Conservation (phyloP, 2,113 vertebrate species). For the Clinocottus analis region DNA sequence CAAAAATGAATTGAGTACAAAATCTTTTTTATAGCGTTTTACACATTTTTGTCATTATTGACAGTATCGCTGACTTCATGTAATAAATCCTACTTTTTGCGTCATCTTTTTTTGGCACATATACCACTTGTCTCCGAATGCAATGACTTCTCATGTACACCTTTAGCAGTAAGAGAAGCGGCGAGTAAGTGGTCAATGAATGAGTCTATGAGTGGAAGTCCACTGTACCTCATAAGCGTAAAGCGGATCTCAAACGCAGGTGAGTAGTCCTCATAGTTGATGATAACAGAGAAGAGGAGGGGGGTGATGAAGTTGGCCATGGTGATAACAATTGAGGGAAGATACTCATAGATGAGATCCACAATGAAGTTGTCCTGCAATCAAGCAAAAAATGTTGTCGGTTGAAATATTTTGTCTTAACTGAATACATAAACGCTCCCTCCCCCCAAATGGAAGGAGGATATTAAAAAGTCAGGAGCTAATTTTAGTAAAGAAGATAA, state of each 20-base stretch:
- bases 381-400: not conserved
- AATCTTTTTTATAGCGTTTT: not conserved
- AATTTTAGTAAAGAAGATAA: not conserved
- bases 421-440: not conserved
- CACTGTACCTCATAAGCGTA: slow-evolving; percentile 89
- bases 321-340: slow-evolving; percentile 96
- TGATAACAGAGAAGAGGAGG: slow-evolving; percentile 88
- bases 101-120: not conserved
- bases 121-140: not conserved
- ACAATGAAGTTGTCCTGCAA: slow-evolving; percentile 73
- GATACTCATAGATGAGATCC: slow-evolving; percentile 89
- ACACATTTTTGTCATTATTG: not conserved
- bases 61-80: not conserved
- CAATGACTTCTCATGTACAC: not conserved
- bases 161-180: not conserved
- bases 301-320: slow-evolving; percentile 92
- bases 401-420: not conserved
- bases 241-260: slow-evolving; percentile 94
- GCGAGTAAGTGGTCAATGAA: not conserved
- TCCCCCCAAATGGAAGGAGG: not conserved
- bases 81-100: not conserved
- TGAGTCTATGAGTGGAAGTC: not conserved
- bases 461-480: not conserved
- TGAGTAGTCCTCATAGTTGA: slow-evolving; percentile 92
- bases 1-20: not conserved